Conservation (phyloP, 2,113 vertebrate species). For the Emydocephalus ijimae region DNA sequence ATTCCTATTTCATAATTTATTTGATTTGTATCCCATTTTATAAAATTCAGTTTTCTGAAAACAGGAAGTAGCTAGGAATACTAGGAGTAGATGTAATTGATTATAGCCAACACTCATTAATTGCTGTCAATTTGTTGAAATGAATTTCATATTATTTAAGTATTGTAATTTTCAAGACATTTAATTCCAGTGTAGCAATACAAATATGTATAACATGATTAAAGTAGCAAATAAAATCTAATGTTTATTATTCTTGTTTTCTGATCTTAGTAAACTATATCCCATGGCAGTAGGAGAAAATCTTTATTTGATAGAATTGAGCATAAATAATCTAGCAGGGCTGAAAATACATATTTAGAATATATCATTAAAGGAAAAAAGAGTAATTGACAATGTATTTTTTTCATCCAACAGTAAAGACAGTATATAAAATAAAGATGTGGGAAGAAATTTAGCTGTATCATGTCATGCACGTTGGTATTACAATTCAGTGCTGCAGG, state of each 20-base stretch:
- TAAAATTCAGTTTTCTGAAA: background rate
- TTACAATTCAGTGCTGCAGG: constrained; percentile 45
- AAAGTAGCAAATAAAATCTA: constrained; percentile 7
- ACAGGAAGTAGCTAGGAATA: background rate
- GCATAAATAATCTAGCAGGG: constrained; percentile 33
- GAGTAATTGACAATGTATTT: constrained; percentile 51
- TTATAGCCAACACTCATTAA: background rate
- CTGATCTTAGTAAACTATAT: background rate
- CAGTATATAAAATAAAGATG: constrained; percentile 36
- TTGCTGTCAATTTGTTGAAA: background rate
- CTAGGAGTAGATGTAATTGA: background rate
- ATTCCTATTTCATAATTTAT: background rate
- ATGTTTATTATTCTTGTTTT: background rate
- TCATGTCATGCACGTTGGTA: constrained; percentile 17
- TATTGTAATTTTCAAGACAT: background rate
- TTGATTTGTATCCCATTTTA: background rate
- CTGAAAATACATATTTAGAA: constrained; percentile 27
- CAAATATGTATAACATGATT: background rate
- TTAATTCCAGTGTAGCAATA: background rate
- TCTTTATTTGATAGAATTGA: background rate
- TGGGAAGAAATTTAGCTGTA: constrained; percentile 49
- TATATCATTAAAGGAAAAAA: background rate
- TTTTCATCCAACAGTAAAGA: constrained; percentile 40
- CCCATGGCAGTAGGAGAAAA: background rate
- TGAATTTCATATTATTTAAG: background rate